phyloP scores from a whole-genome alignment of 2,113 vertebrate species.

The Arenaria interpres region DNA sequence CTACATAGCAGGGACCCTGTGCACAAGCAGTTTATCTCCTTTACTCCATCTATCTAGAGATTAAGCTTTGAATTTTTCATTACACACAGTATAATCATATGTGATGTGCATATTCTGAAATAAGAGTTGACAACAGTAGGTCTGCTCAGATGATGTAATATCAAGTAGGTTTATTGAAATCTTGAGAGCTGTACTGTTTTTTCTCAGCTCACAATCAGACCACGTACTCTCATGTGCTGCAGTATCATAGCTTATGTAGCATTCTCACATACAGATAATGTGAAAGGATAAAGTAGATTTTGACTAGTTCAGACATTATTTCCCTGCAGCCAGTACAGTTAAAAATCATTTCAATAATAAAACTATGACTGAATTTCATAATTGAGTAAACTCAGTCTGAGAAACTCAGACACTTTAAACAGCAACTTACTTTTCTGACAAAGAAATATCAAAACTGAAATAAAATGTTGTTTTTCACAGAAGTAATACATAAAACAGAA shows the following conservation, averaged over 20 bases:
- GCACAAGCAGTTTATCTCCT: not conserved
- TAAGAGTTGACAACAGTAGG: not conserved
- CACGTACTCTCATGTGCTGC: not conserved
- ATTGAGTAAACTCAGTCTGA: not conserved
- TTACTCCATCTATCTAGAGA: not conserved
- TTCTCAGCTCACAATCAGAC: not conserved
- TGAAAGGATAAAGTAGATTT: not conserved
- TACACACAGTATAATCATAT: not conserved
- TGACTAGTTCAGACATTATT: not conserved
- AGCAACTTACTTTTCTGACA: not conserved
- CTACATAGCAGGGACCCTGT: not conserved
- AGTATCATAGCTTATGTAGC: not conserved
- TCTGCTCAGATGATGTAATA: not conserved
- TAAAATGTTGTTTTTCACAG: not conserved
- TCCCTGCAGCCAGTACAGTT: not conserved
- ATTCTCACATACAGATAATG: not conserved
- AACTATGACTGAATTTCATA: not conserved
- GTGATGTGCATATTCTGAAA: not conserved
- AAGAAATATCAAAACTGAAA: not conserved
- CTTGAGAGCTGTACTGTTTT: not conserved
- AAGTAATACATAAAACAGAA: not conserved
- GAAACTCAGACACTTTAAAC: not conserved
- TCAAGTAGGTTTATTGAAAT: not conserved
- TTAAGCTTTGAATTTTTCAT: not conserved
- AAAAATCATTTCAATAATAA: not conserved